Conservation (phyloP, 2,113 vertebrate genomes). For the Eidolon helvum region DNA sequence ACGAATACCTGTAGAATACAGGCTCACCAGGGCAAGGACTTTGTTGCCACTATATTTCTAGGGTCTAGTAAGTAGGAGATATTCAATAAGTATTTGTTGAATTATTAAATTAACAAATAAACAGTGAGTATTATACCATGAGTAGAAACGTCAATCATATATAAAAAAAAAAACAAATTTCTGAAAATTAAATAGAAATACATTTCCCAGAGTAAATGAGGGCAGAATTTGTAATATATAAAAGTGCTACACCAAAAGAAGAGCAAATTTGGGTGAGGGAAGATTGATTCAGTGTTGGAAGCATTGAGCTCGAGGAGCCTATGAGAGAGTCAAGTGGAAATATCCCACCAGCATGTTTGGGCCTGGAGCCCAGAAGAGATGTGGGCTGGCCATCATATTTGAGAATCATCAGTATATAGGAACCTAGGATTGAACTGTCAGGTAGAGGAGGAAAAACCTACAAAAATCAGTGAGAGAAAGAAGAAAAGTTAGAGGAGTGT, state of each 20-base stretch:
- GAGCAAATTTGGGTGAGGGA: background rate
- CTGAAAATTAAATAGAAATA: conserved; percentile 15
- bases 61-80: background rate
- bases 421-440: background rate
- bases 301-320: background rate
- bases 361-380: background rate
- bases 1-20: background rate
- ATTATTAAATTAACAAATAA: conserved; percentile 6
- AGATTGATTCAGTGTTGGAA: background rate
- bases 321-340: background rate
- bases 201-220: background rate
- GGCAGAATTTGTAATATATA: background rate
- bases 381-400: background rate
- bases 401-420: background rate
- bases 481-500: background rate
- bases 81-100: background rate
- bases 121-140: background rate
- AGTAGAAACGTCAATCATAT: background rate
- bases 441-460: background rate
- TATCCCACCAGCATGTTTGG: accelerated
- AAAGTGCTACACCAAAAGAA: background rate
- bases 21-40: background rate
- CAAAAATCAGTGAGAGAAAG: background rate
- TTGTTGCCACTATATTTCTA: background rate
- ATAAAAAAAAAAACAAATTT: background rate